Base-by-base conservation (phyloP, 2,888 invertebrate genomes). In the Rhaphigaster nebulosa region DNA sequence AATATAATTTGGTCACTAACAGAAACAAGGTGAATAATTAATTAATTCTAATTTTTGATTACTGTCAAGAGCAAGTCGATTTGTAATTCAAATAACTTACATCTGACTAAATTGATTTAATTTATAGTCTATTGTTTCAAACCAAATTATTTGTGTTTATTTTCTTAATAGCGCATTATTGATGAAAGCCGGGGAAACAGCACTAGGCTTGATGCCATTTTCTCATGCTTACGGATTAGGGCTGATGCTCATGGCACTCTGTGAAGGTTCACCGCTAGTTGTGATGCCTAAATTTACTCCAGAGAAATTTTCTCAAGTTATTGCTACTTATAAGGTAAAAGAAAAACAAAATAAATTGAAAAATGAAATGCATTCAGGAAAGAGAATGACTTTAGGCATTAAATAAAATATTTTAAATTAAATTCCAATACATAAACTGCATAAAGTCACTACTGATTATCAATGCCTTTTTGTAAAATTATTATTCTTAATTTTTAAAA, bases 151-250 rank as follows among this genome's bases (percentile, higher is more conserved):
- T 34, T 34, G 41, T 84, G 8, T 41, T 84, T 76, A 20, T 50
- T 29, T 89, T 45, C 2, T 52, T 90, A 88, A 8, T 38, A 91
- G 91, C 13, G n/a, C 45, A 18, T 38, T 54, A 29, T 15, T 91
- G 34, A 90, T 91, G 91, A 52, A 89, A 34, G 50, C 52, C 18
- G 87, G 87, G 26, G 90, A 91, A 38, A 26, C 89, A n/a, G 89
- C 91, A 26, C 45, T 91, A n/a, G 91, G 91, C 10, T 80, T 91
- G 10, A 65, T 91, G 91, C 91, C 91, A 20, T 91, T 91, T 65
- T 80, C 34, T 87, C 91, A 91, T 80, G 91, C 91, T 15, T 91
- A 89, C 76, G 91, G 91, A 60, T 52, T 91, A 10, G 90, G 90
- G 0, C 50, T 91, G 38, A 91, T 91, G 91, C 90, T 91, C 6